Percentiles rank a stretch among this genome's conserved stretches.
These are phyloP conservation scores for Cheirogaleus major DNA, from an alignment of 2,797 vertebrate species.

Conservation along the genomic window DNA sequence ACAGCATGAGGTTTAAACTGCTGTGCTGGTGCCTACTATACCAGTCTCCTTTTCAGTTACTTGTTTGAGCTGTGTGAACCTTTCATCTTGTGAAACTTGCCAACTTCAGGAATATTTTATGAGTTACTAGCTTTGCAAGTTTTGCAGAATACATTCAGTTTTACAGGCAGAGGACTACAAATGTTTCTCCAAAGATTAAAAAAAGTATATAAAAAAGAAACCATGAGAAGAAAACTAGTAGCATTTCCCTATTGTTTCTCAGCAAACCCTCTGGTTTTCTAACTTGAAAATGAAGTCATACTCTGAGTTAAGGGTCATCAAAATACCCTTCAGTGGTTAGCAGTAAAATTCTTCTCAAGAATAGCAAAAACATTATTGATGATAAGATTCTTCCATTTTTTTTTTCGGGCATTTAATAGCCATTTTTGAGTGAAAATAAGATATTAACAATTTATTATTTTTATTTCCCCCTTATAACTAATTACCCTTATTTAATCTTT, in stretches of 20 bases:
- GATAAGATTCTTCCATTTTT: neutral
- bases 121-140: slow-evolving; percentile 69
- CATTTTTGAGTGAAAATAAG: neutral
- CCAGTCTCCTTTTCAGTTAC: slow-evolving; percentile 53
- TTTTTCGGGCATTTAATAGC: neutral
- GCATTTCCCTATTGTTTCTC: neutral
- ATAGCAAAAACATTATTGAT: neutral
- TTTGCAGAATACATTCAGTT: slow-evolving; percentile 65
- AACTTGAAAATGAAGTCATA: neutral
- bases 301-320: neutral
- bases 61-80: slow-evolving; percentile 55
- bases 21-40: neutral
- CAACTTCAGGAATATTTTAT: slow-evolving; percentile 78
- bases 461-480: neutral
- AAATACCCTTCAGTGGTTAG: neutral
- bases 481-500: neutral
- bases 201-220: slow-evolving; percentile 21
- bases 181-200: slow-evolving; percentile 56
- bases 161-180: slow-evolving; percentile 52
- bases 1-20: neutral
- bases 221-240: neutral
- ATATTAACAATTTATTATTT: neutral
- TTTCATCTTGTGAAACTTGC: slow-evolving; percentile 74
- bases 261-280: neutral
- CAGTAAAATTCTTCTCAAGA: neutral